phyloP scores from a whole-genome alignment of 1,140 invertebrate species.

The Scaptodrosophila lebanonensis region DNA sequence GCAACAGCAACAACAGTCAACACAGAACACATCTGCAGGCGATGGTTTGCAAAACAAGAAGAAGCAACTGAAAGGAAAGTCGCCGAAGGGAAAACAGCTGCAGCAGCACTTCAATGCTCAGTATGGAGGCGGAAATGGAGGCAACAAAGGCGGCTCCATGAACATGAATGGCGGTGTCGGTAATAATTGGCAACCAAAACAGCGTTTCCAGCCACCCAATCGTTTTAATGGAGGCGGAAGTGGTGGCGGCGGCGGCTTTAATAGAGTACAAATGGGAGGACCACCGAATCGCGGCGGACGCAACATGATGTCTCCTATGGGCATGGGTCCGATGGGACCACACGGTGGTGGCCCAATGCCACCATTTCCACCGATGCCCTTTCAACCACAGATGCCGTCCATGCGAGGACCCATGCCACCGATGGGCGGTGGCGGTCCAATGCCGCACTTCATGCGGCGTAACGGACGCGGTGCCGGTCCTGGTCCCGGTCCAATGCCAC shows the following conservation, averaged over 20 bases:
- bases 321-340: constrained; percentile 43
- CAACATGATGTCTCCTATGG: constrained; percentile 39
- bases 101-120: constrained; percentile 19
- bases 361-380: constrained; percentile 45
- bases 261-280: constrained; percentile 7
- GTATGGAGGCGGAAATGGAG: constrained; percentile 3
- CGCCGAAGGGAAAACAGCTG: constrained; percentile 39
- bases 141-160: constrained; percentile 25
- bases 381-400: constrained; percentile 40
- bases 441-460: constrained; percentile 54
- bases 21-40: neutral
- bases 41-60: constrained; percentile 32
- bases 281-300: constrained; percentile 13
- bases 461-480: constrained; percentile 34
- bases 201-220: constrained; percentile 36
- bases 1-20: neutral
- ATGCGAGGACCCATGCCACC: constrained; percentile 43
- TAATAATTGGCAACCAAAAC: constrained; percentile 35
- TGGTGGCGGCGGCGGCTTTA: constrained; percentile 34
- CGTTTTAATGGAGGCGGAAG: constrained; percentile 35
- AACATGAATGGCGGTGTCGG: constrained; percentile 31
- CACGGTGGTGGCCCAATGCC: constrained; percentile 39
- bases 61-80: constrained; percentile 33
- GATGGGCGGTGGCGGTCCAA: constrained; percentile 48
- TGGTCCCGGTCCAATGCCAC: constrained; percentile 38